Percentiles rank a stretch among this genome's conserved stretches.
Evolutionary conservation across 2,797 vertebrate species (phyloP).

Genomic region (Pseudomugil tenellus): DNA sequence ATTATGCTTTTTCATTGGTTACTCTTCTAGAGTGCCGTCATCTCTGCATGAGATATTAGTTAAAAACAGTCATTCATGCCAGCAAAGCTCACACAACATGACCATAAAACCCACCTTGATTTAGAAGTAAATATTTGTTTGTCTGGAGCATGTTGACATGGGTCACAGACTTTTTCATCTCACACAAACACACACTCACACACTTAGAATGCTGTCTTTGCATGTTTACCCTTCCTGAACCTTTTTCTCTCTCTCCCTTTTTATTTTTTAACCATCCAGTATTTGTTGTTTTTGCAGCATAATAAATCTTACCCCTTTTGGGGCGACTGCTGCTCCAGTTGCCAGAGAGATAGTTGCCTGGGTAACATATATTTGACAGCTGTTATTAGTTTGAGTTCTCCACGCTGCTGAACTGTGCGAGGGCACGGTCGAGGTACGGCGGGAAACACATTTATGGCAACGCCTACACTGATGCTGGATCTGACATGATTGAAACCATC

Average conservation of each 20-base stretch:
- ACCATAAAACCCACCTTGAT: not conserved
- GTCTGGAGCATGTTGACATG: not conserved
- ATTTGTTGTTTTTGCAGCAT: slow-evolving; percentile 40
- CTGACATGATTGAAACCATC: slow-evolving; percentile 64
- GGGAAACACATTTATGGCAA: slow-evolving; percentile 25
- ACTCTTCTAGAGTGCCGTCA: not conserved
- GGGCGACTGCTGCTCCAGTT: slow-evolving; percentile 52
- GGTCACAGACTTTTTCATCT: not conserved
- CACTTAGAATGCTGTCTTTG: slow-evolving; percentile 9
- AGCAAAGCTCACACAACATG: not conserved
- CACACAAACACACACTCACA: not conserved
- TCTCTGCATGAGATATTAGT: no score
- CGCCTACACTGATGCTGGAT: slow-evolving; percentile 53
- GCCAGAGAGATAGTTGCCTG: slow-evolving; percentile 82
- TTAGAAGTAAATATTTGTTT: not conserved
- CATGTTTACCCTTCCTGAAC: slow-evolving; percentile 38
- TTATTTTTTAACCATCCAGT: slow-evolving; percentile 3
- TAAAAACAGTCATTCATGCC: not conserved
- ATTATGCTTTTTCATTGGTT: not conserved
- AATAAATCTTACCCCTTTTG: slow-evolving; percentile 18
- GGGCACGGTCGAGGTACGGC: slow-evolving; percentile 60
- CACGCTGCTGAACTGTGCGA: slow-evolving; percentile 44
- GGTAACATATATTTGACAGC: slow-evolving; percentile 84
- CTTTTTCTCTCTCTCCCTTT: slow-evolving; percentile 8
- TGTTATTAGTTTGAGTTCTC: slow-evolving; percentile 73